phyloP scores from a whole-genome alignment of 2,888 invertebrate genomes.

The Pyrrhosoma nymphula region DNA sequence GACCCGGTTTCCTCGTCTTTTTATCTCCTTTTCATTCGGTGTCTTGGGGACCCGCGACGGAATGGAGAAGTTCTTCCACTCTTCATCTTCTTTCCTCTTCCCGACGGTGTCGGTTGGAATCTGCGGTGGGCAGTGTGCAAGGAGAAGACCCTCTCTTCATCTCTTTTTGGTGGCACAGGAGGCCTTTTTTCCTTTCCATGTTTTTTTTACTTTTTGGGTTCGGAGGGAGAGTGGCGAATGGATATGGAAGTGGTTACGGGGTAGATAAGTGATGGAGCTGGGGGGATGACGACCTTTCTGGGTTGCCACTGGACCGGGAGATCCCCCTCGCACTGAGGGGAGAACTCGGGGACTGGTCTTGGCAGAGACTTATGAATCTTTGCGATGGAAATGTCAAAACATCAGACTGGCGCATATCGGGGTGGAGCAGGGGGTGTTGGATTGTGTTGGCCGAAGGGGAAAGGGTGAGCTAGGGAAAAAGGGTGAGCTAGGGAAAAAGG shows the following conservation, averaged over 20 bases:
- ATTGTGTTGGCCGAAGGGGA: neutral
- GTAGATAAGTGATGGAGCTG: neutral
- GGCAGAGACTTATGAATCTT: slow-evolving; percentile 25
- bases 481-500: neutral
- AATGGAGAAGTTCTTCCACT: neutral
- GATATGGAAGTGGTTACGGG: neutral
- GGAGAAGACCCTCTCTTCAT: neutral
- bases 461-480: neutral
- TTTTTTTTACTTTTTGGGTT: neutral
- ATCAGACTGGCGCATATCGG: neutral
- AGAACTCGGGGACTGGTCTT: neutral
- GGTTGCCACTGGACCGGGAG: no score
- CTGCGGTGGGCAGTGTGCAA: neutral
- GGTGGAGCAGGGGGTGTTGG: neutral
- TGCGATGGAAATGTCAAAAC: slow-evolving; percentile 31
- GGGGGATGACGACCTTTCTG: neutral
- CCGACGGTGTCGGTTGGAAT: neutral
- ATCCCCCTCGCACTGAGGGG: neutral
- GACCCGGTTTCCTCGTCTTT: neutral
- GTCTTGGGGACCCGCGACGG: neutral
- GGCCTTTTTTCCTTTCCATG: neutral
- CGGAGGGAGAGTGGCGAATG: slow-evolving; percentile 8
- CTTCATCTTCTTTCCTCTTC: neutral
- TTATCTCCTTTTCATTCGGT: neutral
- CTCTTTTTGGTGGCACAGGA: neutral